Evolutionary conservation across 1,140 invertebrate genomes (phyloP).

Genomic region (Formica exsecta): DNA sequence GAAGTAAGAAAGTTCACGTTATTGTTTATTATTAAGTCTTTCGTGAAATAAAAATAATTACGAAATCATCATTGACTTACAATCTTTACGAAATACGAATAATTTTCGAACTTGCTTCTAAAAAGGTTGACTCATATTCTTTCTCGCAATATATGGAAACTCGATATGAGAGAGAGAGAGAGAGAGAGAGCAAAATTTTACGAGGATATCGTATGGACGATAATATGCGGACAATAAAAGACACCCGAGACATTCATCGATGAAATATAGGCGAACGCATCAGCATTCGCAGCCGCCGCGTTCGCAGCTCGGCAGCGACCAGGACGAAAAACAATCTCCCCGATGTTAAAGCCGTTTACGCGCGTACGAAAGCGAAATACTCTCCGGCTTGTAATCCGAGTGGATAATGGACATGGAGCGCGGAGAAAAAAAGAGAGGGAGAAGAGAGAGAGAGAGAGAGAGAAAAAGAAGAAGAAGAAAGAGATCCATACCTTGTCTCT

Average conservation of each 20-base stretch:
- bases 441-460: neutral
- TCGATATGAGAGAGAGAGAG: neutral
- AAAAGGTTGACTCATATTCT: neutral
- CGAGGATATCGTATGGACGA: neutral
- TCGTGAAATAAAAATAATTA: neutral
- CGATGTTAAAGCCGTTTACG: constrained; percentile 50
- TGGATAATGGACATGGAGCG: constrained; percentile 64
- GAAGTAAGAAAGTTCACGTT: neutral
- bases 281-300: constrained; percentile 13
- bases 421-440: constrained; percentile 13
- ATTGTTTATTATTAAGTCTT: neutral
- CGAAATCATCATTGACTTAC: neutral
- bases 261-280: neutral
- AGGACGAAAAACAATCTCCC: constrained; percentile 51
- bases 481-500: constrained; percentile 28
- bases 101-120: neutral
- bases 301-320: constrained; percentile 1
- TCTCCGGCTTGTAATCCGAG: constrained; percentile 63
- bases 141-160: neutral
- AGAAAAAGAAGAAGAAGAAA: neutral
- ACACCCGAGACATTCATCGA: neutral
- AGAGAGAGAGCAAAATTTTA: neutral
- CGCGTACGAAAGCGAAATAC: constrained; percentile 39
- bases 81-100: constrained; percentile 8
- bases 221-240: constrained; percentile 6